A percentile compares a stretch with the other conserved stretches of the same genome.
These are phyloP conservation scores for Charanyca ferruginea DNA, from an alignment of 2,888 invertebrate species.

Conservation along the genomic window DNA sequence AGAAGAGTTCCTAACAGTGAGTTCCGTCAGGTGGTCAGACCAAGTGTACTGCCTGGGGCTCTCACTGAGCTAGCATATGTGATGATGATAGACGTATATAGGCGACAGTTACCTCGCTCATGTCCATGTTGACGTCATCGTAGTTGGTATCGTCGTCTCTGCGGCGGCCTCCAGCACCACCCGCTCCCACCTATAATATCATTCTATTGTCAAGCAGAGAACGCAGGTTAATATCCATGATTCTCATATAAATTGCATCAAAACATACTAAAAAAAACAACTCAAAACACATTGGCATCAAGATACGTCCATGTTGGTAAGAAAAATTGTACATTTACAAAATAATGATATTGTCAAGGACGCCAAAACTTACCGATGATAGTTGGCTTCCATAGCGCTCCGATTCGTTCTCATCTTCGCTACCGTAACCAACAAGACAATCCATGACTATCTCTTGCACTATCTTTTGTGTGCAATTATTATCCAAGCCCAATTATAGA, in stretches of 20 bases:
- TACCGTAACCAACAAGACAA: constrained; percentile 94
- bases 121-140: constrained; percentile 95
- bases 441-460: constrained; percentile 90
- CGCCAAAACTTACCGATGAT: constrained; percentile 80
- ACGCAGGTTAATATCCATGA: constrained; percentile 86
- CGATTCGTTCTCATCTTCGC: constrained; percentile 94
- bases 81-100: constrained; percentile 39
- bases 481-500: constrained; percentile 19
- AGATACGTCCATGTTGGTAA: background rate
- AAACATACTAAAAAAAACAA: constrained; percentile 16
- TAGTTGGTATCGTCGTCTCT: constrained; percentile 93
- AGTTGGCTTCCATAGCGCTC: constrained; percentile 80
- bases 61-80: constrained; percentile 44
- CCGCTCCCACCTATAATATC: constrained; percentile 88
- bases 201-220: constrained; percentile 92
- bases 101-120: constrained; percentile 92
- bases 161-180: constrained; percentile 73
- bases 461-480: background rate
- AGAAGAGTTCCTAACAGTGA: constrained; percentile 38
- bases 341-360: constrained; percentile 66
- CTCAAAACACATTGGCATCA: constrained; percentile 2
- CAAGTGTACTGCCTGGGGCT: constrained; percentile 35
- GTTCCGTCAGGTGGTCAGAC: constrained; percentile 28
- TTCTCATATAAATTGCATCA: constrained; percentile 58
- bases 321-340: background rate